Percentiles rank a stretch among this genome's conserved stretches.
Evolutionary conservation across 1,140 invertebrate species (phyloP).

Genomic region (Macrobrachium nipponense): DNA sequence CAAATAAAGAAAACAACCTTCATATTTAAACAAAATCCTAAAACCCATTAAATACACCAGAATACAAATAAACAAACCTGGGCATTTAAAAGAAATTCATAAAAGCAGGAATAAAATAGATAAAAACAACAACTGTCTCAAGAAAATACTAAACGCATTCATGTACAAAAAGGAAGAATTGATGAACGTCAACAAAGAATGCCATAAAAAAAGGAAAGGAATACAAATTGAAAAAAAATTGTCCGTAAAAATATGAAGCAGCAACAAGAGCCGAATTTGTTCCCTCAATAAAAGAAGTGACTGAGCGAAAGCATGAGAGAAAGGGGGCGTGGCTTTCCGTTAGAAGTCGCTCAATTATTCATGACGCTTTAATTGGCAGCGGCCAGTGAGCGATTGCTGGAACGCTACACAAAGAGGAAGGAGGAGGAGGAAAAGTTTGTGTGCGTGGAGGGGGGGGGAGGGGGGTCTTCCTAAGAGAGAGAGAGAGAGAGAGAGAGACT

Average conservation of each 20-base stretch:
- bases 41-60: background rate
- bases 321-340: background rate
- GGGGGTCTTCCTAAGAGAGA: background rate
- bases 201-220: background rate
- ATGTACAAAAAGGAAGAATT: background rate
- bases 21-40: no score
- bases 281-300: background rate
- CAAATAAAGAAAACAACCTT: no score
- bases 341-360: constrained; percentile 39
- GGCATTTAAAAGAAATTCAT: background rate
- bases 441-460: background rate
- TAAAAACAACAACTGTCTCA: background rate
- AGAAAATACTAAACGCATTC: background rate
- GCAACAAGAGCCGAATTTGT: no score
- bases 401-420: background rate
- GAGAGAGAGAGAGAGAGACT: background rate
- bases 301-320: constrained; percentile 19
- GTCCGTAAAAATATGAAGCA: background rate
- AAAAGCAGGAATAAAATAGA: background rate
- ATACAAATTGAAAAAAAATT: background rate
- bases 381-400: constrained; percentile 31
- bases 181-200: background rate
- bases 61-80: background rate
- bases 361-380: constrained; percentile 39
- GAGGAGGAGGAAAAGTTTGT: background rate